Base-by-base conservation (phyloP, 1,140 invertebrate species). In the Drosophila insularis region DNA sequence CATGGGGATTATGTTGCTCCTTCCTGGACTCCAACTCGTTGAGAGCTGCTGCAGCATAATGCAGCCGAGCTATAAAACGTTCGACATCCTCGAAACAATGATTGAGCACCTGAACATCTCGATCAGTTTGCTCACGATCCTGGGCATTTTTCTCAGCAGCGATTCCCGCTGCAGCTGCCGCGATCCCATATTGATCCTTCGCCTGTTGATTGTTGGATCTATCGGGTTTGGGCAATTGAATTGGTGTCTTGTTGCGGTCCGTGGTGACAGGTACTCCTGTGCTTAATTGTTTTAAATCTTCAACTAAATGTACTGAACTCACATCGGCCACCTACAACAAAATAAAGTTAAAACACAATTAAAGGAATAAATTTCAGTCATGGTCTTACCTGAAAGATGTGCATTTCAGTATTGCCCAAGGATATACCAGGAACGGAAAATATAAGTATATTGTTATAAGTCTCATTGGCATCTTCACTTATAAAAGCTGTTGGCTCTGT, bases 241-340 rank as follows among this genome's bases (percentile, higher is more conserved):
- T 90, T 4, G 90, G 86, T 0, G 90, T 85, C 56, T 85, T 85
- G 21, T 91, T 91, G 10, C 87, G 86, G 61, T 91, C 90, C 23
- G 90, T 59, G 7, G 74, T 82, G 2, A 91, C 71, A 4, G 73
- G 71, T 0, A 61, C 76, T 1, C 90, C 90, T 17, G 62, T 90
- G 62, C 92, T 93, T 7, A 94, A 86, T 23, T 92, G 90, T 21
- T 93, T 93, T 2, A 94, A 86, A 66, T 94, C 93, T 64, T 94
- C 93, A 5, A 94, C 93, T 23, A 94, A 91, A 43, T 93, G 84
- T 50, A 94, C 93, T 1, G 93, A 92, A 43, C 90, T 93, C 3
- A 94, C 93, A 78, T 94, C 93, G 56, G 92, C 74, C 2, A 91
- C 90, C 90, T 91, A 31, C 5, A 5, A 27, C 4, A 35, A 43